Base-by-base conservation (phyloP, 2,888 invertebrate genomes). In the Coenonympha glycerion region DNA sequence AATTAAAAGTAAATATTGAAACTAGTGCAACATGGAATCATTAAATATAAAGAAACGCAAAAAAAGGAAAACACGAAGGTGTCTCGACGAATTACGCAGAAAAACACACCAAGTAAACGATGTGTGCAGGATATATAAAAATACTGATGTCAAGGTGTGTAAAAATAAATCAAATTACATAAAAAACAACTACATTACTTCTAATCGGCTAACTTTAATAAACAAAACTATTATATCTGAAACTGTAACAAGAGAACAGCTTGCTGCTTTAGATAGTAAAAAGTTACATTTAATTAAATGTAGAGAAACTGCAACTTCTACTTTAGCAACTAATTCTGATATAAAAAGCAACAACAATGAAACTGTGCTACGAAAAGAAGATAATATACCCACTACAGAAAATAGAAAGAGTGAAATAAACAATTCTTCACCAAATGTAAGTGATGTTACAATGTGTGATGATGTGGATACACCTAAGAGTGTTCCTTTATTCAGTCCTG, bases 201-300 rank as follows among this genome's bases (percentile, higher is more conserved):
- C 60, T 26, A 69, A 75, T 52, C 71, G 83, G 18, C 61, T 85
- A 52, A 83, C 81, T 50, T 63, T 85, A 52, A 76, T 79, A 57
- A 73, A 75, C 13, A 85, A 80, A 57, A 71, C 76, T 18, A 65
- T 84, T 49, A 63, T 66, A 57, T 84, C 86, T 9, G 75, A 82
- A 68, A 85, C 82, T 24, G 66, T 82, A 52, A 81, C 77, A 13
- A 73, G 86, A 52, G 63, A 73, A 21, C 33, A 62, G 16, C 57
- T 74, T 42, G 57, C 62, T 55, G 66, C 71, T 55, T 64, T 63
- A 13, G 66, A 66, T 58, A 59, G 65, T 24, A 66, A 61, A 42
- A 53, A 51, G 13, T 56, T 47, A 50, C 47, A 60, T 53, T 39
- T 41, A 46, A 49, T 46, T 44, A 49, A 49, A 18, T n/a, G 33